These are phyloP conservation scores for Cremastobaeus sp. DNA, from an alignment of 2,888 invertebrate genomes.

Conservation along the genomic window DNA sequence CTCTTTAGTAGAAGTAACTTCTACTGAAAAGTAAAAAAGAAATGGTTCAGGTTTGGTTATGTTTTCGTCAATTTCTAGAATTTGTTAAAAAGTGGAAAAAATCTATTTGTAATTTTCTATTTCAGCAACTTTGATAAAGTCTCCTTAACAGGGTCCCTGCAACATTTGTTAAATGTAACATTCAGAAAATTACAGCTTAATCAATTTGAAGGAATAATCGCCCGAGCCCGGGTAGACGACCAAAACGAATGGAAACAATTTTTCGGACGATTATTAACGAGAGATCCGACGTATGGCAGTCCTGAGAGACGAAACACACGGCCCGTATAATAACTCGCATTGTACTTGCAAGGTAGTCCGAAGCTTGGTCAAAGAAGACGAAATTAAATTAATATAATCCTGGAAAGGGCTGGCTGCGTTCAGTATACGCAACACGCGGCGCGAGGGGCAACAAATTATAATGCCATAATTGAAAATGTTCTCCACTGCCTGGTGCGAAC, in stretches of 20 bases:
- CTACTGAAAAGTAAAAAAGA: too few relatives aligned
- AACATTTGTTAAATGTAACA: too few relatives aligned
- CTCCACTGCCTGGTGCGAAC: slow-evolving; percentile 63
- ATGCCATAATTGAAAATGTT: slow-evolving; percentile 77
- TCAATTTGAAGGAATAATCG: too few relatives aligned
- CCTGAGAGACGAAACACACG: slow-evolving; percentile 41
- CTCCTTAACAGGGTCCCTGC: too few relatives aligned
- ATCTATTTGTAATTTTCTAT: too few relatives aligned
- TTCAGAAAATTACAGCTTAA: too few relatives aligned
- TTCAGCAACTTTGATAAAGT: too few relatives aligned
- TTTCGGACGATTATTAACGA: not conserved
- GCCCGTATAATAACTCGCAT: slow-evolving; percentile 39
- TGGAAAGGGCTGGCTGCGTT: slow-evolving; percentile 57
- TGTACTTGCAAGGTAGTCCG: slow-evolving; percentile 47
- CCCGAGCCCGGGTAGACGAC: too few relatives aligned
- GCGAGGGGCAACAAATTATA: slow-evolving; percentile 74
- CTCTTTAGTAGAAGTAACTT: too few relatives aligned
- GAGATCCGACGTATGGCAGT: slow-evolving; percentile 20
- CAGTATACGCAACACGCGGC: slow-evolving; percentile 55
- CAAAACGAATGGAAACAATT: not conserved
- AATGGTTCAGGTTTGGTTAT: too few relatives aligned
- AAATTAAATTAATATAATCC: slow-evolving; percentile 77
- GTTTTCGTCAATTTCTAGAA: too few relatives aligned
- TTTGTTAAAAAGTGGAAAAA: too few relatives aligned
- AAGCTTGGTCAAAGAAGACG: slow-evolving; percentile 72